These are phyloP conservation scores for Cuculus canorus DNA, from an alignment of 2,797 vertebrate genomes.

Conservation along the genomic window DNA sequence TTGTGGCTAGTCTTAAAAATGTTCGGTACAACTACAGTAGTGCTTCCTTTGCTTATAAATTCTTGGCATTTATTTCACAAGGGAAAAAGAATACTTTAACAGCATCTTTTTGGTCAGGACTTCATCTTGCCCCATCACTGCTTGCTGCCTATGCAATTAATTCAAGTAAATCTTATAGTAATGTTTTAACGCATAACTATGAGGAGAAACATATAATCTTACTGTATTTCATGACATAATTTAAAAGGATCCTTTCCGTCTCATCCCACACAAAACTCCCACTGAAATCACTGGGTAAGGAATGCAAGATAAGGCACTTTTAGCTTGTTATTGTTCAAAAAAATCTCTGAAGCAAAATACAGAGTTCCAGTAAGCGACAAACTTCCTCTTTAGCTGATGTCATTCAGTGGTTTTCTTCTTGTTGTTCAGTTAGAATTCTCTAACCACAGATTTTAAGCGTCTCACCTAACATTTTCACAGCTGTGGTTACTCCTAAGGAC, in stretches of 20 bases:
- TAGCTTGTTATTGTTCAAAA: neutral
- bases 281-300: neutral
- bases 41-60: neutral
- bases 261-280: neutral
- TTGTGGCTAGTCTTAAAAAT: neutral
- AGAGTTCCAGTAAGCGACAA: slow-evolving; percentile 19
- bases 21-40: neutral
- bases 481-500: neutral
- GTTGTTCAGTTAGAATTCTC: slow-evolving; percentile 5
- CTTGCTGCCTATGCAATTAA: neutral
- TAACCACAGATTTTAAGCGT: neutral
- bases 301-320: neutral
- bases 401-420: neutral
- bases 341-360: neutral
- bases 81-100: neutral
- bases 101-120: neutral
- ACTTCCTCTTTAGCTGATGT: slow-evolving; percentile 12
- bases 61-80: neutral
- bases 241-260: neutral
- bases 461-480: neutral
- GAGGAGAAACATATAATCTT: neutral
- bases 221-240: neutral
- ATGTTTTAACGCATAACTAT: neutral
- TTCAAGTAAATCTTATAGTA: neutral
- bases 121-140: neutral